A percentile compares a stretch with the other conserved stretches of the same genome.
Conservation (phyloP, 2,113 vertebrate species). For the Chrysemys picta region DNA sequence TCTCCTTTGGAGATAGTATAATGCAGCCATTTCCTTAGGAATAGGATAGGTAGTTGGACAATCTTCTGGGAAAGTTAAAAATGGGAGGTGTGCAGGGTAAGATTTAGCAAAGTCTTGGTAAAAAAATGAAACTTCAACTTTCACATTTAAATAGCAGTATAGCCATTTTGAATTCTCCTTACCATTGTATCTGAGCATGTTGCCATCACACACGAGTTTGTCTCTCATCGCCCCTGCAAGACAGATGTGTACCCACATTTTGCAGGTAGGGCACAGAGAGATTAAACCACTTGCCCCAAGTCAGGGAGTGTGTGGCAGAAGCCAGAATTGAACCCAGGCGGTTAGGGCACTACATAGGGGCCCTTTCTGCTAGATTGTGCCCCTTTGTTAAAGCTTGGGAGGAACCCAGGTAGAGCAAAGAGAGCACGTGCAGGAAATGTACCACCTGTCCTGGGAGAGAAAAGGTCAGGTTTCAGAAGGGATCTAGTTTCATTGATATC, state of each 20-base stretch:
- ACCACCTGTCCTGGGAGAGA: too few relatives aligned
- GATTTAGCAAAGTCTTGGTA: neutral
- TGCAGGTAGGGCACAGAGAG: neutral
- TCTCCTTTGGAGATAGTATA: constrained; percentile 62
- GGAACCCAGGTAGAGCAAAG: too few relatives aligned
- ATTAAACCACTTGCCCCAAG: neutral
- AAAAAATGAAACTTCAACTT: constrained; percentile 41
- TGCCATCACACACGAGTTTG: neutral
- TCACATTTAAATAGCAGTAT: constrained; percentile 48
- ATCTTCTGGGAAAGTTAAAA: constrained; percentile 65
- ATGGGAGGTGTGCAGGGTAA: constrained; percentile 29
- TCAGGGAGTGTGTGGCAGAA: neutral
- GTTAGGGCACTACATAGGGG: neutral
- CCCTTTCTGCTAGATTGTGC: too few relatives aligned
- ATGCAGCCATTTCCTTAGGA: constrained; percentile 40
- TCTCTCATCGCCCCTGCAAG: neutral
- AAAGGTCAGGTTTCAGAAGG: too few relatives aligned
- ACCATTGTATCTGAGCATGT: neutral
- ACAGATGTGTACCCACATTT: neutral
- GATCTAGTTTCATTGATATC: too few relatives aligned
- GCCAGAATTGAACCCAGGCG: too few relatives aligned
- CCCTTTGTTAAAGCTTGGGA: too few relatives aligned
- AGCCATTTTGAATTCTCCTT: constrained; percentile 21
- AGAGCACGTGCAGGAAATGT: too few relatives aligned
- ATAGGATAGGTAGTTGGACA: constrained; percentile 26